Evolutionary conservation across 1,140 invertebrate genomes (phyloP).

Genomic region (Tetragonula clypearis): DNA sequence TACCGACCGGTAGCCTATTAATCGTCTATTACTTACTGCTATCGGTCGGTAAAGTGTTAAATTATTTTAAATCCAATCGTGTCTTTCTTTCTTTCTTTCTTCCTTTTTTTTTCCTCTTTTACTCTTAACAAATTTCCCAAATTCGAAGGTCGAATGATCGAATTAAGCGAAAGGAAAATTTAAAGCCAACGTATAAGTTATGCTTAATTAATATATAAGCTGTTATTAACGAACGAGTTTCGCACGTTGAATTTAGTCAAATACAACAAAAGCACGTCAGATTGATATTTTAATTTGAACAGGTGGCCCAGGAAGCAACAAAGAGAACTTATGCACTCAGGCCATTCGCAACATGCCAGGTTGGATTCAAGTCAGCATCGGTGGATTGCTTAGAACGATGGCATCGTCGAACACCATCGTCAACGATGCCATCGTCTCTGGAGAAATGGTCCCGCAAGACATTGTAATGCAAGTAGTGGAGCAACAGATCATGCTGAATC

Average conservation of each 20-base stretch:
- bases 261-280: background rate
- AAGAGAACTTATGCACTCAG: constrained; percentile 87
- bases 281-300: constrained; percentile 2
- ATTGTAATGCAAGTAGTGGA: constrained; percentile 86
- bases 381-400: constrained; percentile 86
- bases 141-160: background rate
- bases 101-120: background rate
- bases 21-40: too few species aligned
- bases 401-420: constrained; percentile 84
- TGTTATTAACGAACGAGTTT: background rate
- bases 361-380: constrained; percentile 90
- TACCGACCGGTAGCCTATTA: too few species aligned
- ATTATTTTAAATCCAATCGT: background rate
- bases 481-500: constrained; percentile 83
- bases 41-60: too few species aligned
- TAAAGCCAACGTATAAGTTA: too few species aligned
- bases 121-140: background rate
- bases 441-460: constrained; percentile 90
- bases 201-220: background rate
- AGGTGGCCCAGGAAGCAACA: constrained; percentile 91
- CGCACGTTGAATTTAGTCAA: background rate
- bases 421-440: constrained; percentile 88
- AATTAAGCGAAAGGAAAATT: too few species aligned
- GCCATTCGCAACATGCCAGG: constrained; percentile 85
- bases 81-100: too few species aligned